phyloP scores from a whole-genome alignment of 2,797 vertebrate genomes.

The Hemitrygon akajei region DNA sequence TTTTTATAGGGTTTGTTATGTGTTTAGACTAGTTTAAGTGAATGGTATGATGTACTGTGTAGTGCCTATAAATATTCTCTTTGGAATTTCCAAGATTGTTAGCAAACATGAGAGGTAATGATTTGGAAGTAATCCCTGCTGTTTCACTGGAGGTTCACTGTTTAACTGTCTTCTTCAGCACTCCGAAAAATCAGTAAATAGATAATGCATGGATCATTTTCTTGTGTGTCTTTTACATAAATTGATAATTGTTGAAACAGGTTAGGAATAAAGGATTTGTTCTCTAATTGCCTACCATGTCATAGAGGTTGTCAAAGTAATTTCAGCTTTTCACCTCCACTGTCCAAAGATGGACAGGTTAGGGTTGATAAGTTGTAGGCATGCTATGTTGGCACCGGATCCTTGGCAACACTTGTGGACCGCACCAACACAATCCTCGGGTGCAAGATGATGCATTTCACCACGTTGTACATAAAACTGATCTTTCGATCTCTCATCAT shows the following conservation, averaged over 20 bases:
- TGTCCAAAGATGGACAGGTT: too few relatives aligned
- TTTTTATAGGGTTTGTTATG: background rate
- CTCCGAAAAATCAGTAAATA: too few relatives aligned
- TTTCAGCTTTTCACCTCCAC: background rate
- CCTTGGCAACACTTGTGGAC: too few relatives aligned
- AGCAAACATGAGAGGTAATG: background rate
- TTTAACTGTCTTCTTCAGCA: too few relatives aligned
- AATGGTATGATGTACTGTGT: background rate
- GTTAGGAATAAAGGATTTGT: background rate
- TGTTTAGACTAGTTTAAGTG: background rate
- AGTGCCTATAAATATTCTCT: background rate
- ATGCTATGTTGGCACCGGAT: too few relatives aligned
- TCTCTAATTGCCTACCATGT: background rate
- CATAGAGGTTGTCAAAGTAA: background rate
- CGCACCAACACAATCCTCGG: too few relatives aligned
- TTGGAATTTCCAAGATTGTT: background rate
- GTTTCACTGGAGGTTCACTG: too few relatives aligned
- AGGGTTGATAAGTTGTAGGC: too few relatives aligned
- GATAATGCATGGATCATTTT: background rate
- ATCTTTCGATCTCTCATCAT: too few relatives aligned
- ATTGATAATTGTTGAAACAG: background rate
- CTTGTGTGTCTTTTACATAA: too few relatives aligned
- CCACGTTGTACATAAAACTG: too few relatives aligned
- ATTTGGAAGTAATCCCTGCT: background rate
- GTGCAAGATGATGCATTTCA: too few relatives aligned